A percentile compares a stretch with the other conserved stretches of the same genome.
Conservation (phyloP, 2,797 vertebrate species). For the Stomatorhinus walkeri region DNA sequence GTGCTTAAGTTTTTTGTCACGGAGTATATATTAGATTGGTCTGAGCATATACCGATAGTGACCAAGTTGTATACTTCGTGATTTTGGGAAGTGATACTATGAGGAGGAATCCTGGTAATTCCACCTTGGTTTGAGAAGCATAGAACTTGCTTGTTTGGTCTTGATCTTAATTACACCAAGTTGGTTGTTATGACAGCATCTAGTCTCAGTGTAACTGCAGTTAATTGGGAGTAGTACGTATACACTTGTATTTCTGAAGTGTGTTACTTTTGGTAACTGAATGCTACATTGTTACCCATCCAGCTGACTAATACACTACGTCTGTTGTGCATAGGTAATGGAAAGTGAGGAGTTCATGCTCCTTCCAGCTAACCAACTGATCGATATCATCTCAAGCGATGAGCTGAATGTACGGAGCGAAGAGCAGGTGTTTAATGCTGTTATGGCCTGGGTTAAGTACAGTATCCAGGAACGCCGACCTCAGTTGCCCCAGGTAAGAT, state of each 20-base stretch:
- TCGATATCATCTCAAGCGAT: constrained; percentile 98
- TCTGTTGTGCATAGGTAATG: constrained; percentile 74
- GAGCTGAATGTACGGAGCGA: constrained; percentile 96
- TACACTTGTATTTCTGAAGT: not conserved
- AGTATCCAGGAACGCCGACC: constrained; percentile 94
- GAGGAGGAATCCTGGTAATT: not conserved
- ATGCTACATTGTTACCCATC: not conserved
- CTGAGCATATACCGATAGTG: not conserved
- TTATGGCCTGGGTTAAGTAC: constrained; percentile 99
- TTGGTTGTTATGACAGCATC: not conserved
- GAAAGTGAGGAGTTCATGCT: constrained; percentile 99
- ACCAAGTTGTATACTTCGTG: not conserved
- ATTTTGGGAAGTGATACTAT: not conserved
- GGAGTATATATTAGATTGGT: not conserved
- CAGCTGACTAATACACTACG: not conserved
- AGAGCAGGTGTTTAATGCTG: constrained; percentile 95
- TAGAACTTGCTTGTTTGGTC: not conserved
- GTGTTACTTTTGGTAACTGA: not conserved
- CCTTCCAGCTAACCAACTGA: constrained; percentile 93
- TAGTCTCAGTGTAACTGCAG: not conserved
- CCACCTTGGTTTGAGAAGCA: not conserved
- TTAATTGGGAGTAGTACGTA: not conserved
- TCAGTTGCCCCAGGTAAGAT: constrained; percentile 85
- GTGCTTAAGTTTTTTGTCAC: not conserved
- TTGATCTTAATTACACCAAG: not conserved